phyloP scores from a whole-genome alignment of 2,797 vertebrate species.

The Urosaurus nigricauda region DNA sequence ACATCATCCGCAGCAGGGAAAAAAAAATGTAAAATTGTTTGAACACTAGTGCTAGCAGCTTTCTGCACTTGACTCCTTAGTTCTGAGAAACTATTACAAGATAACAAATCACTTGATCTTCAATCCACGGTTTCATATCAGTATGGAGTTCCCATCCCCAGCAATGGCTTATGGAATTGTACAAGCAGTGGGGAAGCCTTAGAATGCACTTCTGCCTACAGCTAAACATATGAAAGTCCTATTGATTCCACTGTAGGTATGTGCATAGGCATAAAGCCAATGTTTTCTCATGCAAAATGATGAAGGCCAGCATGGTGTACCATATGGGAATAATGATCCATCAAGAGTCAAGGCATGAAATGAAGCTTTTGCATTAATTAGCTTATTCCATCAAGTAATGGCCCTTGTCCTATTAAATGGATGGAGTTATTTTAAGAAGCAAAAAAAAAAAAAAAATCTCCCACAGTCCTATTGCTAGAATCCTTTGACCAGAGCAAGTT shows the following conservation, averaged over 20 bases:
- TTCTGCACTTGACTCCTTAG: background rate
- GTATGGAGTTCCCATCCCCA: background rate
- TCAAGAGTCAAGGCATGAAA: slow-evolving; percentile 14
- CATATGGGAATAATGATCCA: slow-evolving; percentile 40
- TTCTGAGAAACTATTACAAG: background rate
- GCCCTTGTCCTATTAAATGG: slow-evolving; percentile 57
- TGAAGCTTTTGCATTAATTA: slow-evolving; percentile 44
- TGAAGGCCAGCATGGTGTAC: slow-evolving; percentile 12
- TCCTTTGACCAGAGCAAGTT: slow-evolving; percentile 74
- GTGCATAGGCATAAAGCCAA: slow-evolving; percentile 28
- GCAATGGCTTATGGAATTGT: background rate
- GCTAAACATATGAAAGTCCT: background rate
- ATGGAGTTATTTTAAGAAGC: slow-evolving; percentile 73
- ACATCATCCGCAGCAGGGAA: background rate
- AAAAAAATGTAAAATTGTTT: background rate
- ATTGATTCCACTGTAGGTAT: slow-evolving; percentile 11
- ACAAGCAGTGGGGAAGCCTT: background rate
- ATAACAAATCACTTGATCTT: background rate
- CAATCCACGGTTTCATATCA: background rate
- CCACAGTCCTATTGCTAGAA: slow-evolving; percentile 57
- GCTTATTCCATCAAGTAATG: slow-evolving; percentile 54
- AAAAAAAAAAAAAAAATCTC: slow-evolving; percentile 76
- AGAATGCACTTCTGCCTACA: background rate
- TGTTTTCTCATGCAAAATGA: slow-evolving; percentile 24
- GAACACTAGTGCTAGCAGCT: background rate